Base-by-base conservation (phyloP, 2,797 vertebrate species). In the Coregonus sp. region DNA sequence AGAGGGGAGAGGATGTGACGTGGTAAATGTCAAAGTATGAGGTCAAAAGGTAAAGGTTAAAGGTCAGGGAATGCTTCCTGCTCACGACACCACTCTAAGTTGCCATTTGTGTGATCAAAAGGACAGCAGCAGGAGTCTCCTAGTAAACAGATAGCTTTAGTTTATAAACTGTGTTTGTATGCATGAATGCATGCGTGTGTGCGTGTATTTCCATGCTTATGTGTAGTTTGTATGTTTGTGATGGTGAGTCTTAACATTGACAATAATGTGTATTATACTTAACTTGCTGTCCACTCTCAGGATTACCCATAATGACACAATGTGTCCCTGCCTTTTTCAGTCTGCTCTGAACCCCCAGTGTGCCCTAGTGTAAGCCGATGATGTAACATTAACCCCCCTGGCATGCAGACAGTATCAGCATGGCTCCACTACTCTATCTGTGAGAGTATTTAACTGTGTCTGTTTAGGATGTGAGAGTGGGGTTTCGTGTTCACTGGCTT, bases 1-100 rank as follows among this genome's bases (percentile, higher is more conserved):
- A 67, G n/a, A n/a, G n/a, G n/a, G n/a, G n/a, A n/a, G 82, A 82
- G 65, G 67, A 73, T 56, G n/a, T 47, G 74, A 82, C 83, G 75
- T 66, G 70, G 63, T 12, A 77, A 80, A 47, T 47, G 40, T 47
- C 9, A 47, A 11, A 75, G 56, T 5, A n/a, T n/a, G n/a, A 89
- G 31, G 47, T 31, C 52, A 40, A n/a, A 14, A 16, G 12, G 65
- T 15, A 35, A 67, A 67, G 4, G 31, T 67, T 47, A 47, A 47
- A 47, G 14, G 65, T 15, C 40, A 47, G 40, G 40, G 40, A 47
- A 47, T 47, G 9, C 29, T 67, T 35, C 15, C 65, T 67, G 65
- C 4, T 35, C 14, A 47, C 2, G 2, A 47, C 40, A 59, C 56
- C n/a, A 7, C 56, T 59, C 5, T 59, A 2, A 9, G 59, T 20